Evolutionary conservation across 2,888 invertebrate species (phyloP), one percentile per base, ranked within the genome.

Genomic region (Plebejus anna): DNA sequence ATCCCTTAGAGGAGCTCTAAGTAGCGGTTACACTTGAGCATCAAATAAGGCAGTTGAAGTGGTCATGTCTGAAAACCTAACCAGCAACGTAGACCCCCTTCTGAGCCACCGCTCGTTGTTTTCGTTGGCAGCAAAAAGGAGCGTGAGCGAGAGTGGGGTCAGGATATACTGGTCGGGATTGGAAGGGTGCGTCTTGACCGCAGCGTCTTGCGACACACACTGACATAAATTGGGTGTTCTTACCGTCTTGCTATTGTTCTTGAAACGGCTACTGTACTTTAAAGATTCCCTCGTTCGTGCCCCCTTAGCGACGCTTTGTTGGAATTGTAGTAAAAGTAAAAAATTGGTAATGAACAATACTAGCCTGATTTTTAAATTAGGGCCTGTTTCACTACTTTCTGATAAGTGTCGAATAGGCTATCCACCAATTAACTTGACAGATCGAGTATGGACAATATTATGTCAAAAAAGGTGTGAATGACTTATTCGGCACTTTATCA

Each of bases 21-120:
- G 81, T 75, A 79, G 82, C 75, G 80, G 82, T 78, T 79, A 77
- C 77, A 79, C 80, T 82, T 80, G 85, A 87, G 88, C 84, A 84
- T 88, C 88, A 88, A 90, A 89, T 88, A 88, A 88, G 88, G 87
- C 84, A 81, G 84, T 83, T 88, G 87, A 88, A 91, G 90, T 89
- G 90, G 90, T 84, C 88, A 86, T 90, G 90, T 90, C 89, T 88
- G 85, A 81, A 83, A 83, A 83, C 81, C 79, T 79, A 79, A 77
- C 91, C 85, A 87, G 81, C 82, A n/a, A 85, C 76, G 75, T 76
- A 81, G 90, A 85, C 55, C 89, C 82, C 79, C 83, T 80, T 78
- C 80, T 79, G 79, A 80, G 83, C 82, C 81, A 75, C 77, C 78
- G 75, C 82, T 78, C 82, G 86, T 85, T 87, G 88, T 89, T 90